These are phyloP conservation scores for Drosophila simulans DNA, from an alignment of 1,140 invertebrate genomes.

Conservation along the genomic window DNA sequence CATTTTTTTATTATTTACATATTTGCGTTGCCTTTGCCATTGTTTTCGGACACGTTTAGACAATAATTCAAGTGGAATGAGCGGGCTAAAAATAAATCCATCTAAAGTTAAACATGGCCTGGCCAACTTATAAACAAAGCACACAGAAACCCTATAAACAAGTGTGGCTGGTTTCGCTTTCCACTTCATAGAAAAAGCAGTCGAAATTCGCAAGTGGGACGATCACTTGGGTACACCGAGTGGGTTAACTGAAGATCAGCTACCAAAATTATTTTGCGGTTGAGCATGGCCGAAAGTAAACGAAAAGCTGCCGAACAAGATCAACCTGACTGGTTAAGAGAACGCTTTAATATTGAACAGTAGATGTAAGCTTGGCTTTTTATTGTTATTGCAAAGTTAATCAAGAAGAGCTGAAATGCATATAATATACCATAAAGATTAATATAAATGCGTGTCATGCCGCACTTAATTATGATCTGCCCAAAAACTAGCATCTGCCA, in stretches of 20 bases:
- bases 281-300: background rate
- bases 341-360: too few relatives aligned
- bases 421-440: too few relatives aligned
- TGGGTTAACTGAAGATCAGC: background rate
- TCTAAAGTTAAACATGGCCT: slow-evolving; percentile 54
- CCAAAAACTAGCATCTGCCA: too few relatives aligned
- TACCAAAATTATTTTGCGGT: background rate
- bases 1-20: slow-evolving; percentile 68
- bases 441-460: too few relatives aligned
- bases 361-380: too few relatives aligned
- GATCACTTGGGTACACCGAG: slow-evolving; percentile 4
- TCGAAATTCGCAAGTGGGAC: slow-evolving; percentile 19
- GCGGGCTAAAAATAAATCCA: slow-evolving; percentile 66
- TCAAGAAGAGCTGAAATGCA: too few relatives aligned
- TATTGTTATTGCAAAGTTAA: too few relatives aligned
- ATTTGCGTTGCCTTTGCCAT: slow-evolving; percentile 25
- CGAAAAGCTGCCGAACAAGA: slow-evolving; percentile 8
- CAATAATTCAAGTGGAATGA: slow-evolving; percentile 70
- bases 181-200: slow-evolving; percentile 7
- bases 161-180: slow-evolving; percentile 62
- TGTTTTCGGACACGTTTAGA: slow-evolving; percentile 54
- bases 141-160: slow-evolving; percentile 56
- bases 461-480: background rate
- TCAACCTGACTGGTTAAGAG: background rate
- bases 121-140: slow-evolving; percentile 64